Evolutionary conservation across 1,140 invertebrate genomes (phyloP).

Genomic region (Drosophila nasuta): DNA sequence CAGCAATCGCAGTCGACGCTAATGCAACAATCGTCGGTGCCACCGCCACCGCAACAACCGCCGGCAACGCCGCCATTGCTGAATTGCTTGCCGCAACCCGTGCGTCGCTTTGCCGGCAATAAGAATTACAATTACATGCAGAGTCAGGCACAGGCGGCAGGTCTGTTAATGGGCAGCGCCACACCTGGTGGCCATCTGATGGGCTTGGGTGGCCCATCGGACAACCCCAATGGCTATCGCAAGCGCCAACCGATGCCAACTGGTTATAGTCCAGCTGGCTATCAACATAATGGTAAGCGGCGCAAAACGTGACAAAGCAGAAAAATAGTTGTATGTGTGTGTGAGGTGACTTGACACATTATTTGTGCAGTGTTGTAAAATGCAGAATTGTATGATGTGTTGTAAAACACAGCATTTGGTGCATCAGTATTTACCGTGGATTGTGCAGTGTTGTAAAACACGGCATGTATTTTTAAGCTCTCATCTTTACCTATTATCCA

Average conservation of each 20-base stretch:
- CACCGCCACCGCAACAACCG: slow-evolving; percentile 20
- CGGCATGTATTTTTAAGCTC: neutral
- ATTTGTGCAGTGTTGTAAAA: slow-evolving; percentile 20
- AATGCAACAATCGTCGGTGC: slow-evolving; percentile 22
- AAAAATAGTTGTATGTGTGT: neutral
- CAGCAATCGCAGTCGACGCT: slow-evolving; percentile 23
- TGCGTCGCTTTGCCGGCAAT: slow-evolving; percentile 62
- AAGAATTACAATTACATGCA: slow-evolving; percentile 69
- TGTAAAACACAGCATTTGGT: no score
- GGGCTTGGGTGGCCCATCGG: slow-evolving; percentile 13
- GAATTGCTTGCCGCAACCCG: slow-evolving; percentile 36
- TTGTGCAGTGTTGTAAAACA: slow-evolving; percentile 22
- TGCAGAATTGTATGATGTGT: neutral
- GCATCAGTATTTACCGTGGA: no score
- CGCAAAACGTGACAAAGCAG: neutral
- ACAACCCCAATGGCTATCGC: slow-evolving; percentile 53
- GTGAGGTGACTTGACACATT: neutral
- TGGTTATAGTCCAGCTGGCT: slow-evolving; percentile 43
- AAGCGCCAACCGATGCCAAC: slow-evolving; percentile 63
- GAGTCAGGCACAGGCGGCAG: slow-evolving; percentile 32
- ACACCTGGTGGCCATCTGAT: slow-evolving; percentile 34
- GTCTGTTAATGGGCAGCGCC: slow-evolving; percentile 38
- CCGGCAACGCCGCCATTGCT: slow-evolving; percentile 2
- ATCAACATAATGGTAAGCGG: slow-evolving; percentile 66
- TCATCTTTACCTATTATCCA: neutral